Evolutionary conservation across 2,113 vertebrate species (phyloP), one percentile per base, ranked within the genome.

Genomic region (Calyptommatus sinebrachiatus): DNA sequence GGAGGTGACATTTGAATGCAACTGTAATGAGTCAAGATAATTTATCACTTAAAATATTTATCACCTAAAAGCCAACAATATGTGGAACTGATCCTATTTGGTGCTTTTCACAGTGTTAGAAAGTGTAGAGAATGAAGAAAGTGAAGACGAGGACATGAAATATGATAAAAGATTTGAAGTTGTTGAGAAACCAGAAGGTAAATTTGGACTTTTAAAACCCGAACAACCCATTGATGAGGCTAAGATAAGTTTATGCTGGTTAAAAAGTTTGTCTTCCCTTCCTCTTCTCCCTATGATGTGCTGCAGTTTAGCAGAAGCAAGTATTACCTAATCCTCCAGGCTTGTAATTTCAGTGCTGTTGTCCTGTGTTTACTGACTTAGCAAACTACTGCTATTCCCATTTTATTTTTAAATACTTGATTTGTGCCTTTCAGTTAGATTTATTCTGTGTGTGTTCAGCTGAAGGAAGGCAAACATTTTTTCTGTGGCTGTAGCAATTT

Each of bases 361-460:
- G 81, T 65, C 60, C 35, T 77, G 7, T 85, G n/a, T 76, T 69
- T 50, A 60, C 77, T 78, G 81, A 86, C 87, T 86, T 69, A 86
- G 53, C 14, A 82, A 63, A 81, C 78, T 66, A 60, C 35, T 71
- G 7, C 8, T 20, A 24, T 63, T 12, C 28, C 83, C 20, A 1
- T 46, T 63, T 75, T 87, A n/a, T 65, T 76, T 90, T 89, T 61
- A 7, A 89, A 79, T 5, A 0, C 71, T 86, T 87, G 48, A 69
- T 85, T 86, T 83, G 29, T 71, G 72, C 60, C 78, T 89, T 89
- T 83, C 11, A 70, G 3, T 71, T 85, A 82, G 50, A 31, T 84
- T 88, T 82, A 84, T 72, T 89, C 85, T 82, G 53, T 84, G 86
- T 87, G 83, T 88, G 62, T 77, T 87, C 85, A 89, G 77, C 85